Evolutionary conservation across 2,113 vertebrate genomes (phyloP), one percentile per base, ranked within the genome.

Genomic region (Dromas ardeola): DNA sequence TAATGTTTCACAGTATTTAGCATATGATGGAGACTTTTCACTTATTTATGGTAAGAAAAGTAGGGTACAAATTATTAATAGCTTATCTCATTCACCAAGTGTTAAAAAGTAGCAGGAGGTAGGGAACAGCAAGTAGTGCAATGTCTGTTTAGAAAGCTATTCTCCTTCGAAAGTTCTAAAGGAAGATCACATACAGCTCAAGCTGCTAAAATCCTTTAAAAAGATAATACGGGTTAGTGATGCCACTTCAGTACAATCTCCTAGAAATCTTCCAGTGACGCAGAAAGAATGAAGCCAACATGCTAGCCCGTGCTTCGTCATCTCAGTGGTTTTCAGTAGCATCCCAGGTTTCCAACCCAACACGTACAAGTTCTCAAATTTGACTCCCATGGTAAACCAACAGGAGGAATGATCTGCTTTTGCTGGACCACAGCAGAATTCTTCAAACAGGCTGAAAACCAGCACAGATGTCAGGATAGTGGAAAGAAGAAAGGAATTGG

Each of bases 51-150:
- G 43, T 63, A 84, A 55, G 55, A 78, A 88, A 96, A 91, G 36
- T 17, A 73, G 23, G 65, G 61, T 81, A 89, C 52, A 50, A 91
- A 93, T 93, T 95, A 94, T 84, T 91, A 94, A 93, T 79, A 92
- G 70, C 52, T 74, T 29, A 76, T 81, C 73, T 74, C 56, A 85
- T 85, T 96, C 61, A 86, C 26, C 66, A 71, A 59, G 56, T 61
- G 53, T 59, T 85, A 63, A 79, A 74, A 89, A 59, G 52, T 65
- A 84, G 79, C 78, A 93, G 90, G 34, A 85, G 79, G 61, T 26
- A 45, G 29, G 59, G 74, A 80, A 73, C 29, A 67, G 59, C 45
- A 66, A 53, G 67, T 15, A 80, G 32, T 40, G 61, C 22, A 76
- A 71, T 9, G 52, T 77, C 65, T 89, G 43, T 36, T 95, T 45